Percentiles rank a stretch among this genome's conserved stretches.
Evolutionary conservation across 2,797 vertebrate genomes (phyloP).

Genomic region (Typhlichthys eigenmanni): DNA sequence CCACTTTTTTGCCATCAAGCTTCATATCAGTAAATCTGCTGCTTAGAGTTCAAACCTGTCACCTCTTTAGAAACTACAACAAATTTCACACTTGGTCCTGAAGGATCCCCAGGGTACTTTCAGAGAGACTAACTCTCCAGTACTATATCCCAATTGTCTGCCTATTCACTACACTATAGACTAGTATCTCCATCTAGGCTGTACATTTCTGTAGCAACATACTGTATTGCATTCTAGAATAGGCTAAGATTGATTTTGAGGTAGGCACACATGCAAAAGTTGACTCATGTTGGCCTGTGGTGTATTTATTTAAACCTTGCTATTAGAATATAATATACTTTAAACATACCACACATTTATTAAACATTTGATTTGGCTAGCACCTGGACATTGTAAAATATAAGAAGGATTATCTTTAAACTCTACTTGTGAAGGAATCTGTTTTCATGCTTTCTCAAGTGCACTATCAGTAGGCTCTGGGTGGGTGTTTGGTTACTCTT

Average conservation of each 20-base stretch:
- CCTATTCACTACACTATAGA: not conserved
- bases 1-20: constrained; percentile 23
- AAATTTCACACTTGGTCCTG: constrained; percentile 54
- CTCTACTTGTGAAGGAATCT: constrained; percentile 33
- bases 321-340: not conserved
- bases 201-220: constrained; percentile 12
- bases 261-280: too few species aligned
- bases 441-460: constrained; percentile 30
- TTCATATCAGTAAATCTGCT: constrained; percentile 24
- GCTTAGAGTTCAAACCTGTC: constrained; percentile 9
- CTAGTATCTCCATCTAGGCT: not conserved
- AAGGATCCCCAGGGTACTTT: constrained; percentile 26
- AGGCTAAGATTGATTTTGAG: too few species aligned
- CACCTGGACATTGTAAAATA: constrained; percentile 19
- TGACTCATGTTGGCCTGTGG: too few species aligned
- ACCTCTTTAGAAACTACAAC: constrained; percentile 44
- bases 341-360: constrained; percentile 22
- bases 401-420: constrained; percentile 39
- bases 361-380: constrained; percentile 6
- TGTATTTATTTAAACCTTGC: too few species aligned
- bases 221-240: not conserved
- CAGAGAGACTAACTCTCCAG: too few species aligned
- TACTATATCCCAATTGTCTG: not conserved
- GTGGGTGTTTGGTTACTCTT: constrained; percentile 50
- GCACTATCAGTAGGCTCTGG: constrained; percentile 16